Percentiles rank a stretch among this genome's conserved stretches.
Conservation (phyloP, 2,797 vertebrate species). For the Sebastes minor region DNA sequence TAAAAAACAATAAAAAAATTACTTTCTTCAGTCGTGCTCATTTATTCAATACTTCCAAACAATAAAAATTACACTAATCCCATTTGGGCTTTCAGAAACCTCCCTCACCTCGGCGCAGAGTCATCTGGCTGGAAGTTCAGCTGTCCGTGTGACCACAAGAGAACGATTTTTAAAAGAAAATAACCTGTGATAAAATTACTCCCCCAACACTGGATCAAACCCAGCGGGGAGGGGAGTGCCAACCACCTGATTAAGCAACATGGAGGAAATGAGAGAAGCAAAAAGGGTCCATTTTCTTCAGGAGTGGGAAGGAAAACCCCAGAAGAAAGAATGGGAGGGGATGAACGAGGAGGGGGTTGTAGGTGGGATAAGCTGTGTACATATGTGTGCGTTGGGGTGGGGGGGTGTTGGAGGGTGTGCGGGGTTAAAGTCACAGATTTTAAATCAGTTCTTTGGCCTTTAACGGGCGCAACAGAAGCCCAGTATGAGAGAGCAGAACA, state of each 20-base stretch:
- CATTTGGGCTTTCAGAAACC: neutral
- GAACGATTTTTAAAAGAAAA: neutral
- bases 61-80: constrained; percentile 13
- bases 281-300: constrained; percentile 57
- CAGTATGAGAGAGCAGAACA: constrained; percentile 75
- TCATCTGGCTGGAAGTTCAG: constrained; percentile 7
- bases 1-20: neutral
- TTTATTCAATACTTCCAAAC: neutral
- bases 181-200: constrained; percentile 47
- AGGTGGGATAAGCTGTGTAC: constrained; percentile 33
- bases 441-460: constrained; percentile 80
- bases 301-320: constrained; percentile 28
- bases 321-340: constrained; percentile 39
- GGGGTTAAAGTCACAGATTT: constrained; percentile 77
- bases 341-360: neutral
- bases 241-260: constrained; percentile 60
- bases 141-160: constrained; percentile 27
- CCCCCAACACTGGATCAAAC: constrained; percentile 54
- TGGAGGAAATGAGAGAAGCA: constrained; percentile 69
- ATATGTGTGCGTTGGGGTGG: constrained; percentile 33
- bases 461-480: constrained; percentile 80
- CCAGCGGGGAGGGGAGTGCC: constrained; percentile 8
- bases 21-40: neutral
- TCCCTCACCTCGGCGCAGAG: neutral
- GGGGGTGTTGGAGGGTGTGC: constrained; percentile 8